Percentiles rank a stretch among this genome's conserved stretches.
phyloP scores from a whole-genome alignment of 1,140 invertebrate genomes.

The Drosophila pachea region DNA sequence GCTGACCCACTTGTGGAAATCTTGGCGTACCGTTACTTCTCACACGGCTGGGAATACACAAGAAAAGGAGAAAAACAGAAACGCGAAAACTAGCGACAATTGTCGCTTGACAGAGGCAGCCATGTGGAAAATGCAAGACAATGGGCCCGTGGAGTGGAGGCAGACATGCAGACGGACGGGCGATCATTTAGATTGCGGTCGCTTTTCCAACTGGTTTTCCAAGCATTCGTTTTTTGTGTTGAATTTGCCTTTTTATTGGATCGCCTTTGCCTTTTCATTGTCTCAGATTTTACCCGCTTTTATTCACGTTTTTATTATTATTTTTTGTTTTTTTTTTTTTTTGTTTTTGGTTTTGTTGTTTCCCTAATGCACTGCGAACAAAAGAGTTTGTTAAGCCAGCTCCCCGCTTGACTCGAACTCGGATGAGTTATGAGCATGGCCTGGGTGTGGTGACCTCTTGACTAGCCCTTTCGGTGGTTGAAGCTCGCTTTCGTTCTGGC shows the following conservation, averaged over 20 bases:
- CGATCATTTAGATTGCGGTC: conserved; percentile 40
- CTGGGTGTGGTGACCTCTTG: conserved; percentile 60
- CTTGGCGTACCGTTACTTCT: conserved; percentile 63
- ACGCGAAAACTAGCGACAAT: conserved; percentile 66
- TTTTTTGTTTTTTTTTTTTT: conserved; percentile 43
- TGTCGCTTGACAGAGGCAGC: conserved; percentile 36
- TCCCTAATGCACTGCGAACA: conserved; percentile 39
- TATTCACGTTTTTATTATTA: conserved; percentile 18
- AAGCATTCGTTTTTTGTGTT: conserved; percentile 40
- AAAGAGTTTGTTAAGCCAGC: conserved; percentile 41
- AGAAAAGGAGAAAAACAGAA: background rate
- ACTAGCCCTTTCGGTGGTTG: conserved; percentile 39
- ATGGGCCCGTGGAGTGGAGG: conserved; percentile 18
- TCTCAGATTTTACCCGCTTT: conserved; percentile 56
- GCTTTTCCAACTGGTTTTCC: conserved; percentile 65
- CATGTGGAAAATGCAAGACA: conserved; percentile 64
- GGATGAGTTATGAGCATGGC: conserved; percentile 58
- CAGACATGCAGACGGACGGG: conserved; percentile 55
- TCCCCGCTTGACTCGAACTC: conserved; percentile 23
- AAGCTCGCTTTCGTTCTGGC: conserved; percentile 15
- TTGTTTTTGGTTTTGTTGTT: background rate
- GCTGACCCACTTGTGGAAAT: conserved; percentile 63
- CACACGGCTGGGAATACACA: conserved; percentile 51
- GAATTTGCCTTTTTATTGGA: conserved; percentile 65
- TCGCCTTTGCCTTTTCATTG: conserved; percentile 43